Evolutionary conservation across 2,797 vertebrate genomes (phyloP), one percentile per base, ranked within the genome.

Genomic region (Eidolon dupreanum): DNA sequence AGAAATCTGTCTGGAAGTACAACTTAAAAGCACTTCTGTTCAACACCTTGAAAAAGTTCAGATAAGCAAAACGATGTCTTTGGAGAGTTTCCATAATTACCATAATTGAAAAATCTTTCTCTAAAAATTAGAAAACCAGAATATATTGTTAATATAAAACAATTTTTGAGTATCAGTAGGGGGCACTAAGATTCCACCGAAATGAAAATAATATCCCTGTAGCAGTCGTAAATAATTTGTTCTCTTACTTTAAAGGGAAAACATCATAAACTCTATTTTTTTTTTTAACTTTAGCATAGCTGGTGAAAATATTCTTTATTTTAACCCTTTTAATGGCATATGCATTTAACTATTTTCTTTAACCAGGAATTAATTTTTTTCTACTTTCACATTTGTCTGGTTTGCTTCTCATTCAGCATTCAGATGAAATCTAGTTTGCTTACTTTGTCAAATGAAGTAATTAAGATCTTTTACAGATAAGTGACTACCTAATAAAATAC

Each of bases 121-220:
- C 11, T n/a, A 36, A 82, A 66, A 57, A 49, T 49, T 49, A 66
- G n/a, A 84, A 90, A 49, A 22, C 7, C 31, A 77, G 9, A 61
- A 71, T 59, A 75, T 57, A 84, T 36, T 68, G 17, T 82, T 74
- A 8, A 61, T 28, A 19, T 24, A 65, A 59, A 75, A 20, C 2
- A 61, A 38, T 87, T 88, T 66, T 85, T 59, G 8, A 68, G 1
- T 36, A 49, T 92, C 94, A 94, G 59, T 92, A 97, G 95, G 38
- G 92, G 92, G 90, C 96, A 94, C 55, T 82, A 91, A 87, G 46
- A 53, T 81, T 89, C 84, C 90, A 96, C 33, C 41, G 36, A 68
- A 95, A 79, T 46, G 26, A 95, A 94, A 96, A 75, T 81, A 89
- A 74, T 26, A 78, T 3, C 41, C 9, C 0, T 36, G 41, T 55